Base-by-base conservation (phyloP, 2,888 invertebrate species). In the Lasioglossum villosulum region DNA sequence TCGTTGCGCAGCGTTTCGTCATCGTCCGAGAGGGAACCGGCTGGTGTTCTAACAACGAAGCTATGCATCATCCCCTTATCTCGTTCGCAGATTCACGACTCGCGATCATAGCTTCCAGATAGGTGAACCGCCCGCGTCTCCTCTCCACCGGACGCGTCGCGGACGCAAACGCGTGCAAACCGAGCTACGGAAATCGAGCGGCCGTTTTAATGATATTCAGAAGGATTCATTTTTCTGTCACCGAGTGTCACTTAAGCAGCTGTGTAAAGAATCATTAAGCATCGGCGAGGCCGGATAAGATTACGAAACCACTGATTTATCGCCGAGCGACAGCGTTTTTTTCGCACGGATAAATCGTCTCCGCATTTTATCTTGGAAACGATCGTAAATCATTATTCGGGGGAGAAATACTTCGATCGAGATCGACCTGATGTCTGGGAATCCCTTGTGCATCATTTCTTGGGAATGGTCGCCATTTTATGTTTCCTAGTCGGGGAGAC, bases 51-150 rank as follows among this genome's bases (percentile, higher is more conserved):
- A 90, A 82, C 85, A 83, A 81, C 86, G 82, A 88, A 84, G 90
- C 88, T 84, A 91, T 92, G 88, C 90, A 92, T 92, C 92, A 93
- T 92, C 88, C 86, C 84, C 91, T 93, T 92, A 93, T 92, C 92
- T 92, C 92, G 84, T 71, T 75, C 80, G 88, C 82, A 92, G 91
- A 92, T 92, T 92, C 92, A 92, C 92, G 93, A 92, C 88, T 88
- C 84, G 88, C 87, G 93, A 92, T 92, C 88, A 81, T 86, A 37
- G 74, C 78, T 77, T 56, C 70, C 78, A 90, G 89, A 90, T 90
- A 90, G 63, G 74, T 63, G 19, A 83, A n/a, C 75, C 45, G 72
- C 73, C 37, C 4, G 78, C 70, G 77, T 75, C 81, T 86, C 75
- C 76, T 70, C 78, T 63, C 68, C 59, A 14, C 48, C 30, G 59